Conservation (phyloP, 2,113 vertebrate species). For the Triplophysa tibetana region DNA sequence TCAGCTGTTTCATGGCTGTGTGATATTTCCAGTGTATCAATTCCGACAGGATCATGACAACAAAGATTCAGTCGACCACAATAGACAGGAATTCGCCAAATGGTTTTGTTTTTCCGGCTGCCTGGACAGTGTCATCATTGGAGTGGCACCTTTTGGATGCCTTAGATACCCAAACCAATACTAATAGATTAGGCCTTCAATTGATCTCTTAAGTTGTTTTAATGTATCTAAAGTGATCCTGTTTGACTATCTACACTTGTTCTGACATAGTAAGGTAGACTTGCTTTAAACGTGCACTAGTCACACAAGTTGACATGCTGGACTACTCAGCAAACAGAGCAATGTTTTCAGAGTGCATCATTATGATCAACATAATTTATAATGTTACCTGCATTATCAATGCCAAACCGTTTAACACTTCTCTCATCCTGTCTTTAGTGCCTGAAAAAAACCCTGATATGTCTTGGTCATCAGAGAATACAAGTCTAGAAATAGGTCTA, state of each 20-base stretch:
- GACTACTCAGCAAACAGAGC: too few species aligned
- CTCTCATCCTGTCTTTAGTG: conserved; percentile 6
- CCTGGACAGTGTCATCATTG: conserved; percentile 5
- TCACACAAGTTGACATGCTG: too few species aligned
- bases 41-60: conserved; percentile 56
- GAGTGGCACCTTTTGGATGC: background rate
- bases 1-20: conserved; percentile 49
- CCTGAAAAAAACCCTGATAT: conserved; percentile 43
- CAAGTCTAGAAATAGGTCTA: conserved; percentile 52
- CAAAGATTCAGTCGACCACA: conserved; percentile 67
- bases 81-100: conserved; percentile 60
- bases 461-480: conserved; percentile 49
- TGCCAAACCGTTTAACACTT: conserved; percentile 1
- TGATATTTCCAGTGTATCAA: conserved; percentile 63
- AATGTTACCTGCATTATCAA: background rate
- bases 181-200: background rate
- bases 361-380: too few species aligned
- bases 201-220: background rate
- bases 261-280: too few species aligned
- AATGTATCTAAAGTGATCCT: background rate
- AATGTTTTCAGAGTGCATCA: too few species aligned
- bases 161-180: background rate
- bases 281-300: too few species aligned
- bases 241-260: background rate
- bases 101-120: conserved; percentile 68